Base-by-base conservation (phyloP, 1,140 invertebrate species). In the Pissodes strobi region DNA sequence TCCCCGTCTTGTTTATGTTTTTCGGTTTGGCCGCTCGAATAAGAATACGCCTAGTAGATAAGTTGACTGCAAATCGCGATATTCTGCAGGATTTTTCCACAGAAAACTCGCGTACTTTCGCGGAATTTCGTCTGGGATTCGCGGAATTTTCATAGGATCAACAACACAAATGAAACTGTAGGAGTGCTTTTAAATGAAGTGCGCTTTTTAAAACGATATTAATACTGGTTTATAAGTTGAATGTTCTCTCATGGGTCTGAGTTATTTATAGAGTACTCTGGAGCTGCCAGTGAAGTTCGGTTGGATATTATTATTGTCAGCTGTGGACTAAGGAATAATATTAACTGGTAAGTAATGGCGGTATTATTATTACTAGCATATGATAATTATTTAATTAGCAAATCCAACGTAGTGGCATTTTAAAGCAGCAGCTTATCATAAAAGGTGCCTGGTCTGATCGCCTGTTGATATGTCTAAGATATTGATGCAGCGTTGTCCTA, bases 161-260 rank as follows among this genome's bases (percentile, higher is more conserved):
- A 10, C 3, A 6, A 21, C n/a, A n/a, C n/a, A 45, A 19, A 21
- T 18, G 5, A 45, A 15, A 2, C 19, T 45, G 10, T 9, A 21
- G 15, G 2, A 45, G 41, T 45, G 41, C 12, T 45, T 45, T 4
- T 18, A 18, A 52, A 34, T 34, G 18, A 57, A 43, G 27, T 27
- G 48, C 2, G 21, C 21, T 22, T 22, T 27, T 51, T 51, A 43
- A 43, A 57, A 23, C n/a, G 17, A n/a, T n/a, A n/a, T n/a, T 41
- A 43, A 57, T 57, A 41, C 53, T 43, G 38, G 53, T 57, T 57
- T 57, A 2, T 57, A 57, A 43, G 53, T n/a, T n/a, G 53, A 57
- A 57, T 57, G 52, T 56, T 56, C 53, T 41, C 22, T 45, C 18
- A 22, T 45, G 38, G 38, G 22, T 39, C 23, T n/a, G 13, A 45